A percentile compares a stretch with the other conserved stretches of the same genome.
These are phyloP conservation scores for Nasonia oneida DNA, from an alignment of 2,888 invertebrate genomes.

Conservation along the genomic window DNA sequence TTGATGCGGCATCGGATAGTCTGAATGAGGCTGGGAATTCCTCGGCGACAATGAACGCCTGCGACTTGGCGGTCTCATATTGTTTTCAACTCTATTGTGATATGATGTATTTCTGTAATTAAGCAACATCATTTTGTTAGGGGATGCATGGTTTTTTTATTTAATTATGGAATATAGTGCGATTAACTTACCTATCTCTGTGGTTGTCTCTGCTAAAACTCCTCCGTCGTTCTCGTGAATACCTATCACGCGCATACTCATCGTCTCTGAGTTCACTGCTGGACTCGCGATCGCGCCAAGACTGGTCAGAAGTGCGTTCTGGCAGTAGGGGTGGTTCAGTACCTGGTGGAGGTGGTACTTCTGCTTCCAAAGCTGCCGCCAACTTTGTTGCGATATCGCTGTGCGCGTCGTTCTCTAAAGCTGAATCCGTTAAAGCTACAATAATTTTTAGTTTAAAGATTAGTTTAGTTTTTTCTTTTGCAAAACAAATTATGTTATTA, in stretches of 20 bases:
- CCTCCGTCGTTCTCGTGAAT: slow-evolving; percentile 73
- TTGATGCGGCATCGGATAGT: slow-evolving; percentile 51
- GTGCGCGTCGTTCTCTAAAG: slow-evolving; percentile 69
- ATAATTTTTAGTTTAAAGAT: not conserved
- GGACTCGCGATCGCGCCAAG: slow-evolving; percentile 62
- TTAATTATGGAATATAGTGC: not conserved
- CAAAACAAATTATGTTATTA: not conserved
- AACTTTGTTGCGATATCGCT: slow-evolving; percentile 70
- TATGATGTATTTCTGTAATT: slow-evolving; percentile 63
- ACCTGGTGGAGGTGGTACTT: slow-evolving; percentile 76
- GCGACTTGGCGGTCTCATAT: slow-evolving; percentile 71
- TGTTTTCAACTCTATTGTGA: slow-evolving; percentile 65
- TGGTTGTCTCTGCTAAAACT: slow-evolving; percentile 76
- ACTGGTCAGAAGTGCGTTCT: slow-evolving; percentile 69
- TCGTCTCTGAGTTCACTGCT: slow-evolving; percentile 53
- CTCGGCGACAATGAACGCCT: slow-evolving; percentile 75
- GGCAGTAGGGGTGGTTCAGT: slow-evolving; percentile 76
- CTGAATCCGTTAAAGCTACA: slow-evolving; percentile 68
- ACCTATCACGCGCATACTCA: slow-evolving; percentile 72
- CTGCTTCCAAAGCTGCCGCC: slow-evolving; percentile 73
- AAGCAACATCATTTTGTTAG: slow-evolving; percentile 11
- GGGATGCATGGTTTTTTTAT: slow-evolving; percentile 15
- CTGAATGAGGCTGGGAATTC: slow-evolving; percentile 70
- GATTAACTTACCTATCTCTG: slow-evolving; percentile 73
- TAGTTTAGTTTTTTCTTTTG: slow-evolving; percentile 26